Base-by-base conservation (phyloP, 2,888 invertebrate genomes). In the Entomobrya proxima region DNA sequence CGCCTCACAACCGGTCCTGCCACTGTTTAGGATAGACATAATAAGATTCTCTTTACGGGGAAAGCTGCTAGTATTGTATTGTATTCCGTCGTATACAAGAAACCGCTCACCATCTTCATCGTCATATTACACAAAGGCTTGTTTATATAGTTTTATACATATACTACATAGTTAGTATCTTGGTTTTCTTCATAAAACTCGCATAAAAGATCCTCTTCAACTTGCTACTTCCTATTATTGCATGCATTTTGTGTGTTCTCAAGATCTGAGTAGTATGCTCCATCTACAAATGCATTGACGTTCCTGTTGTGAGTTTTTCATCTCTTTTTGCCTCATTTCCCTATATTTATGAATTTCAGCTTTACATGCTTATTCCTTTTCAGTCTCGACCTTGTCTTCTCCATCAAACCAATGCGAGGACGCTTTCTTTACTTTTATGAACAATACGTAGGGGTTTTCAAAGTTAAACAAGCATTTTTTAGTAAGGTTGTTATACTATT, bases 371-470 rank as follows among this genome's bases (percentile, higher is more conserved):
- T 61, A 13, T 64, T 64, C 13, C 35, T 35, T 35, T 18, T 11
- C 35, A 64, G n/a, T 64, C 6, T 35, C 64, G 64, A 35, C 64
- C 64, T 64, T 64, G 64, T 35, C 64, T 58, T 27, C 58, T 64
- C 35, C 30, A 64, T 35, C 18, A 64, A 64, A 35, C 64, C 32
- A 64, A 32, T 64, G 35, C 35, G 64, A 64, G 64, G 64, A 64
- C 64, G 64, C 64, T 35, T 64, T 18, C 64, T 35, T 32, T 64
- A 35, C 32, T 64, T 64, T 64, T 64, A 64, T 64, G 64, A 24
- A 64, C 64, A 64, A 64, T 64, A 35, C n/a, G n/a, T n/a, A n/a
- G n/a, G n/a, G n/a, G n/a, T n/a, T n/a, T n/a, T n/a, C n/a, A n/a
- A n/a, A n/a, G n/a, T n/a, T n/a, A n/a, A n/a, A n/a, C n/a, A n/a